A percentile compares a stretch with the other conserved stretches of the same genome.
These are phyloP conservation scores for Tolmerus cingulatus DNA, from an alignment of 2,888 invertebrate species.

Conservation along the genomic window DNA sequence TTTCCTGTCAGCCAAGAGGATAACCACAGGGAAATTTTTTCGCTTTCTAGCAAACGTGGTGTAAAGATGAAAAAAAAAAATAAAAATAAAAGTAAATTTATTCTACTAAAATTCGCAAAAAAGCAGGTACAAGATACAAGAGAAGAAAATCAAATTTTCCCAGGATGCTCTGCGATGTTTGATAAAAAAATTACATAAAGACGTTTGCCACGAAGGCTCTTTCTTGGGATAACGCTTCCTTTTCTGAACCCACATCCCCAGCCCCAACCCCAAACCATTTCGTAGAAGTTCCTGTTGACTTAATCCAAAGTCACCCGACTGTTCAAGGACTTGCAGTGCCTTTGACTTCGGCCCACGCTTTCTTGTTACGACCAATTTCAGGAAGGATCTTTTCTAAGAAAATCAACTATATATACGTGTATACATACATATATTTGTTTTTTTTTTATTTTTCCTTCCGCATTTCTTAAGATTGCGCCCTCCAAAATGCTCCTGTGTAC, in stretches of 20 bases:
- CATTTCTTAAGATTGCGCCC: neutral
- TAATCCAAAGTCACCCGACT: constrained; percentile 4
- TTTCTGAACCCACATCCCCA: neutral
- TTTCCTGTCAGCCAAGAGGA: neutral
- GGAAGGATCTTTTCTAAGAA: neutral
- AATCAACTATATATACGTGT: neutral
- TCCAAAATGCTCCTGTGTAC: neutral
- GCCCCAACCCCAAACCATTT: neutral
- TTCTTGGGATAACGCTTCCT: neutral
- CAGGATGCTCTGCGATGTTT: neutral
- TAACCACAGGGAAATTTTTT: constrained; percentile 21
- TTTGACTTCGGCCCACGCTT: constrained; percentile 1
- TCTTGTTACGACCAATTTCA: neutral
- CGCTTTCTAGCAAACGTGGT: neutral
- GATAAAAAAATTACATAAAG: neutral
- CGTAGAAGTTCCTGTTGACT: neutral
- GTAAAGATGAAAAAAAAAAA: neutral
- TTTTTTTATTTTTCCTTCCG: neutral
- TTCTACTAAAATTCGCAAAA: neutral
- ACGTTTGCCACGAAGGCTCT: neutral
- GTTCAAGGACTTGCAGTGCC: constrained; percentile 7
- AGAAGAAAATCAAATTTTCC: constrained; percentile 1
- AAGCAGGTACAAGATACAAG: neutral
- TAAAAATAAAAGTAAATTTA: neutral
- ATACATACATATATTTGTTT: neutral